These are phyloP conservation scores for Procapra przewalskii DNA, from an alignment of 2,113 vertebrate species.

Conservation along the genomic window DNA sequence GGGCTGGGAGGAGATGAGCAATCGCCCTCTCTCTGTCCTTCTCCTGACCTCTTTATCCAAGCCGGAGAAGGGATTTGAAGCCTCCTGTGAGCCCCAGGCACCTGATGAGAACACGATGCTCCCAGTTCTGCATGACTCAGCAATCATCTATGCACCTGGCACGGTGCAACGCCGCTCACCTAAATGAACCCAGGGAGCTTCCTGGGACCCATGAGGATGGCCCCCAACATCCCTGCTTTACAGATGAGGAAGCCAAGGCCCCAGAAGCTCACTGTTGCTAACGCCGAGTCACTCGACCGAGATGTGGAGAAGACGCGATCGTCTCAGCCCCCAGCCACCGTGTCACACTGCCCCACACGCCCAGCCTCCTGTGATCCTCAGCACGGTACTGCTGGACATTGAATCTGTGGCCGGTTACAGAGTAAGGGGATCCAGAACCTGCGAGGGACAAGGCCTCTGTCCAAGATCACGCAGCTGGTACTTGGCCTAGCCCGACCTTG, in stretches of 20 bases:
- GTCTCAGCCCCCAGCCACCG: rapidly evolving
- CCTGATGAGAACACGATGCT: rapidly evolving
- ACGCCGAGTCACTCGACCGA: rapidly evolving
- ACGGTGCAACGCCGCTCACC: rapidly evolving
- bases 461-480: too few species aligned
- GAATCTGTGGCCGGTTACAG: neutral
- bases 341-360: rapidly evolving
- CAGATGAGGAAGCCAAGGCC: neutral
- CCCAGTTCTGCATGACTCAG: rapidly evolving
- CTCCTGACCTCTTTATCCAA: neutral
- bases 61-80: neutral
- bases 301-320: rapidly evolving
- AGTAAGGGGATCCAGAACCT: neutral
- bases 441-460: too few species aligned
- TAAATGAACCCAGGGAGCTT: neutral
- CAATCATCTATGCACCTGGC: rapidly evolving
- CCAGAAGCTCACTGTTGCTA: rapidly evolving
- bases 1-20: neutral
- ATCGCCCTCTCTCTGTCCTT: neutral
- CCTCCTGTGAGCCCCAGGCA: neutral
- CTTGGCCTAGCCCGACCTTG: rapidly evolving
- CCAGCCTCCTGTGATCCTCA: neutral
- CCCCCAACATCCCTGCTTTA: neutral
- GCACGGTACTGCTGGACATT: rapidly evolving
- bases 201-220: rapidly evolving